Base-by-base conservation (phyloP, 2,113 vertebrate genomes). In the Perca fluviatilis region DNA sequence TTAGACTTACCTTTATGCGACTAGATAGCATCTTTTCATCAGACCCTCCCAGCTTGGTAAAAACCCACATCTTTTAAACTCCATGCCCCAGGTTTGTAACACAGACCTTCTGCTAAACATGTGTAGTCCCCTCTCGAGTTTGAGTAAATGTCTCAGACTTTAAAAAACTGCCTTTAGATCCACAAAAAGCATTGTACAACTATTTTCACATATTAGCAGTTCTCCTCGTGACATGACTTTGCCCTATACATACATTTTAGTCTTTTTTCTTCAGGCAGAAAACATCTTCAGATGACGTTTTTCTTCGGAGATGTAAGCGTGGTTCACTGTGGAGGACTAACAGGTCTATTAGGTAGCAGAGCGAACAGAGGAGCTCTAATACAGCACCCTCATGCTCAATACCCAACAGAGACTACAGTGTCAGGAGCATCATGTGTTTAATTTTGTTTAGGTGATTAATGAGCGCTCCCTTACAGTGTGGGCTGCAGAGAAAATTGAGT, bases 381-480 rank as follows among this genome's bases (percentile, higher is more conserved):
- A 36, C 50, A 43, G 40, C 63, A 60, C 54, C 80, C 40, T 50
- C 54, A 77, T 50, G 53, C 66, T 79, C 79, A 64, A 63, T 73
- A 82, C 82, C 77, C 61, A 81, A 65, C 85, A 73, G 70, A 58
- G 49, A 30, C 56, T 63, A n/a, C 27, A 72, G 68, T 65, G 78
- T 74, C 21, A n/a, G 50, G 80, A 74, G 82, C 74, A 75, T 88
- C 71, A 70, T 69, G 85, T 72, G 74, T 90, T 92, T 88, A 70
- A 92, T 93, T 93, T 91, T 90, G 86, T 93, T 87, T 79, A 65
- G 58, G 78, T 93, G 92, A 95, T 92, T 92, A 94, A 94, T 92
- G 86, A 89, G 82, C 16, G 8, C 70, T 71, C 69, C 53, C 58
- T 47, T 64, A 58, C 79, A 75, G 68, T 68, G 81, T 85, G 81